Conservation (phyloP, 1,140 invertebrate genomes). For the Adoxophyes honmai region DNA sequence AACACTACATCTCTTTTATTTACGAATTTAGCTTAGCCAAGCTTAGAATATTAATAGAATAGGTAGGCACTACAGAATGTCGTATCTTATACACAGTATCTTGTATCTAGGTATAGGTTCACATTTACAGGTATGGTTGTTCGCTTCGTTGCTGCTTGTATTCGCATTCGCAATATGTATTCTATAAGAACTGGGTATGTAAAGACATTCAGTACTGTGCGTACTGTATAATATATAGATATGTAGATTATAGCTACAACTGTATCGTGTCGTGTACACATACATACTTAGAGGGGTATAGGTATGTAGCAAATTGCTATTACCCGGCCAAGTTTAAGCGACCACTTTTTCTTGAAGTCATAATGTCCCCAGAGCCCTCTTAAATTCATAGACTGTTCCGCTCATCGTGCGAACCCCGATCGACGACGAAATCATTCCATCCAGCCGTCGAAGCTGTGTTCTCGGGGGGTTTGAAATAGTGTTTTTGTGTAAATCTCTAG, state of each 20-base stretch:
- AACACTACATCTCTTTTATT: no score
- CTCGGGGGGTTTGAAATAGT: slow-evolving; percentile 71
- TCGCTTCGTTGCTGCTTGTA: not conserved
- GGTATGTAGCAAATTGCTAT: slow-evolving; percentile 61
- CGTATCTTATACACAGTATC: not conserved
- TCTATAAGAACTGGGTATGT: no score
- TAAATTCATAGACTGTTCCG: slow-evolving; percentile 45
- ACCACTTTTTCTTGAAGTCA: slow-evolving; percentile 30
- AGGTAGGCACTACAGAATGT: no score
- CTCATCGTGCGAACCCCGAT: slow-evolving; percentile 70
- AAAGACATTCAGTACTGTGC: not conserved
- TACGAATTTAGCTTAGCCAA: no score
- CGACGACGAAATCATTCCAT: slow-evolving; percentile 76
- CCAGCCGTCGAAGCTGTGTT: slow-evolving; percentile 74
- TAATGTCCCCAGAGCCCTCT: slow-evolving; percentile 37
- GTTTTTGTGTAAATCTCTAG: slow-evolving; percentile 70
- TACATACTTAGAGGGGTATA: slow-evolving; percentile 27
- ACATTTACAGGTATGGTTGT: not conserved
- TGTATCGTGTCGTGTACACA: not conserved
- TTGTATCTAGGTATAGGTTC: not conserved
- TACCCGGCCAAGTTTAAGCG: slow-evolving; percentile 49
- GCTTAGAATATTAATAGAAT: no score
- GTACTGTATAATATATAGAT: not conserved
- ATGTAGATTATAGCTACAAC: slow-evolving; percentile 7
- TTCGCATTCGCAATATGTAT: not conserved